These are phyloP conservation scores for Alethe castanea DNA, from an alignment of 2,113 vertebrate species.

Conservation along the genomic window DNA sequence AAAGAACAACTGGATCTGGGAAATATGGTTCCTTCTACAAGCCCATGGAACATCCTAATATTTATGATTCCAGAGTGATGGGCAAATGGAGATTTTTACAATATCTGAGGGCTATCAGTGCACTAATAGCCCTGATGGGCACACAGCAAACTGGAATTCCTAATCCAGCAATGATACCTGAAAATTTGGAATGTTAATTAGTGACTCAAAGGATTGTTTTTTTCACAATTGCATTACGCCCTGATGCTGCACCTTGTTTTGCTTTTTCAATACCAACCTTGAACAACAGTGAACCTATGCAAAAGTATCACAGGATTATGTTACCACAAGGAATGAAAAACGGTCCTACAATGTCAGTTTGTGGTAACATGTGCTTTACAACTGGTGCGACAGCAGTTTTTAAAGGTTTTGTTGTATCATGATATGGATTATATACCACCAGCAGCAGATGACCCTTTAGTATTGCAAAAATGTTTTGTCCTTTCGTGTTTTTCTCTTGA, in stretches of 20 bases:
- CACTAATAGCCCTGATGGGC: background rate
- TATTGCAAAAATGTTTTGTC: background rate
- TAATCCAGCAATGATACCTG: background rate
- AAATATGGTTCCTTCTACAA: background rate
- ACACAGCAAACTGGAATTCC: background rate
- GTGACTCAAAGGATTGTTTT: background rate
- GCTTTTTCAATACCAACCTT: background rate
- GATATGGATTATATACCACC: background rate
- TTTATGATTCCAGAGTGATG: background rate
- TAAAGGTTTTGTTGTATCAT: background rate
- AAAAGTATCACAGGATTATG: background rate
- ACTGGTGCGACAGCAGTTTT: fast-evolving
- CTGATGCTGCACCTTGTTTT: background rate
- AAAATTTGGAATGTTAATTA: background rate
- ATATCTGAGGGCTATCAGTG: background rate
- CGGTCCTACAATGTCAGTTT: background rate
- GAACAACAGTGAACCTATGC: background rate
- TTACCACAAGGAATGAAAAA: background rate
- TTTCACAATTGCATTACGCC: background rate
- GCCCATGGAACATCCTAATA: background rate
- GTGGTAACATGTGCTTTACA: background rate
- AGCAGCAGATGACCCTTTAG: background rate
- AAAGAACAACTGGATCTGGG: background rate
- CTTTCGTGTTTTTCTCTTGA: background rate
- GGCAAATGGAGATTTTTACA: background rate